phyloP scores from a whole-genome alignment of 1,140 invertebrate genomes.

The Thaumatotibia leucotreta region DNA sequence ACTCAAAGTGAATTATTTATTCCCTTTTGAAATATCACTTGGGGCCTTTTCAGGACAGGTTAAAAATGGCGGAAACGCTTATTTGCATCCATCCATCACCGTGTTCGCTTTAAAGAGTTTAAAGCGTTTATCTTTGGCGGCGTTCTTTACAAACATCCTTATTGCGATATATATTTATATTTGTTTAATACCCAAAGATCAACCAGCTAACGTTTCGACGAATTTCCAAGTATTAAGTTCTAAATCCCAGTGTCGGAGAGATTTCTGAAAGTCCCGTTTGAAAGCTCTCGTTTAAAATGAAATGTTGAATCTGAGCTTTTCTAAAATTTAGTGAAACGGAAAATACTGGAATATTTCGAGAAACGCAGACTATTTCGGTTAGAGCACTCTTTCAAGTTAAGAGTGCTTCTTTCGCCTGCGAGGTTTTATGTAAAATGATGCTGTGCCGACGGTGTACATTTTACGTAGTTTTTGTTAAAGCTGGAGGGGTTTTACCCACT shows the following conservation, averaged over 20 bases:
- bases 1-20: not conserved
- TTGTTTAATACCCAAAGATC: not conserved
- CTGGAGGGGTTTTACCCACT: not conserved
- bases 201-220: not conserved
- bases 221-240: not conserved
- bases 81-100: not conserved
- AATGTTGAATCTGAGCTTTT: conserved; percentile 11
- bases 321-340: conserved; percentile 4
- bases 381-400: conserved; percentile 6
- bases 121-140: conserved; percentile 1
- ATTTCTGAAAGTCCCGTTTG: conserved; percentile 7
- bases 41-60: conserved; percentile 1
- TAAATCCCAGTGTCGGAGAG: conserved; percentile 1
- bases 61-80: conserved; percentile 1
- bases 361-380: conserved; percentile 6
- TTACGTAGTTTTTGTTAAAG: not conserved
- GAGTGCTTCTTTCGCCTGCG: conserved; percentile 2
- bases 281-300: conserved; percentile 13
- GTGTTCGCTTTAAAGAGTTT: not conserved
- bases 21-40: conserved; percentile 1
- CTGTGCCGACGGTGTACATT: not conserved
- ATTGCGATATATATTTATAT: conserved; percentile 2
- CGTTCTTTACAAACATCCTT: not conserved
- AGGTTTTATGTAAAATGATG: not conserved
- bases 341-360: conserved; percentile 6